Percentiles rank a stretch among this genome's conserved stretches.
These are phyloP conservation scores for Bombus pyrosoma DNA, from an alignment of 1,140 invertebrate species.

Conservation along the genomic window DNA sequence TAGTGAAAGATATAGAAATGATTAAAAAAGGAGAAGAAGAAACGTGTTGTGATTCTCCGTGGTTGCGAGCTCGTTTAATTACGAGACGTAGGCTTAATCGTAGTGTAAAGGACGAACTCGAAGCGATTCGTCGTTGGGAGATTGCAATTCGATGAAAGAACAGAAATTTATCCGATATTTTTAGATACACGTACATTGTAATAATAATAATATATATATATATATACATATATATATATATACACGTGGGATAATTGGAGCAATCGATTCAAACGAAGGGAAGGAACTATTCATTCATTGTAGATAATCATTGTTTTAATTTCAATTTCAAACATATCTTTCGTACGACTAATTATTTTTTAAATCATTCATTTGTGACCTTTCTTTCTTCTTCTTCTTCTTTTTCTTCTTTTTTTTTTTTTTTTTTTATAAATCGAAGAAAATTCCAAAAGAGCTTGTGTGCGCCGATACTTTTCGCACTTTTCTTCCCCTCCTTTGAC, in stretches of 20 bases:
- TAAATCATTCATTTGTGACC: not conserved
- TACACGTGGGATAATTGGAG: not conserved
- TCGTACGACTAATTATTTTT: not conserved
- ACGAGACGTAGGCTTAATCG: slow-evolving; percentile 32
- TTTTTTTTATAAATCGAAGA: not conserved
- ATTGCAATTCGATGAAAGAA: slow-evolving; percentile 44
- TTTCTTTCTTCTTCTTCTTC: not conserved
- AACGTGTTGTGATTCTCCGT: slow-evolving; percentile 21
- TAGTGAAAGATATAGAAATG: not conserved
- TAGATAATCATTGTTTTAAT: not conserved
- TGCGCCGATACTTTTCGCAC: not conserved
- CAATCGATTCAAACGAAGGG: slow-evolving; percentile 2
- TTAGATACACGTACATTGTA: slow-evolving; percentile 24
- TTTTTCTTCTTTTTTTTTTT: too few relatives aligned
- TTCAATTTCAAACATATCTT: not conserved
- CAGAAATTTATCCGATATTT: slow-evolving; percentile 46
- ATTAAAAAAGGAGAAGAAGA: not conserved
- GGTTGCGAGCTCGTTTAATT: slow-evolving; percentile 4
- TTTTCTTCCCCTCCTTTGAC: slow-evolving; percentile 21
- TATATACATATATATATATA: not conserved
- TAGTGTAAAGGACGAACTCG: slow-evolving; percentile 14
- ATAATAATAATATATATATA: slow-evolving; percentile 1
- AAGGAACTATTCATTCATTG: not conserved
- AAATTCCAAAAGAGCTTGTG: not conserved
- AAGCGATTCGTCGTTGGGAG: slow-evolving; percentile 29